These are phyloP conservation scores for Aphaenogaster ashmeadi DNA, from an alignment of 1,140 invertebrate genomes.

Conservation along the genomic window DNA sequence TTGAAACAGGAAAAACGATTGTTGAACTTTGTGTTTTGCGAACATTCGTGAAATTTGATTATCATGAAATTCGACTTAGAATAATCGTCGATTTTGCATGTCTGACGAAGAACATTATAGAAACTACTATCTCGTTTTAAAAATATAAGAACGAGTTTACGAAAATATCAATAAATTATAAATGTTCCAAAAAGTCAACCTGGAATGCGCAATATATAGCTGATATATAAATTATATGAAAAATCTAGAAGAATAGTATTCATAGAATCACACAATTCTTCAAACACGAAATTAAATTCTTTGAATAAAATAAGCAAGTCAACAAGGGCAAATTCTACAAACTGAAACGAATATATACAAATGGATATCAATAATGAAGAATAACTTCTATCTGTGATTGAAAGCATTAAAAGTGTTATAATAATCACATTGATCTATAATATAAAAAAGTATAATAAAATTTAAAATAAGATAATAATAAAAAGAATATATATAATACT, in stretches of 20 bases:
- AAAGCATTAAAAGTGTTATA: background rate
- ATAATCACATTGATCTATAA: background rate
- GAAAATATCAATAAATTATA: background rate
- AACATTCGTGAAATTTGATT: conserved; percentile 1
- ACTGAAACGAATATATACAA: background rate
- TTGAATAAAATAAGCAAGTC: background rate
- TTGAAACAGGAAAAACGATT: background rate
- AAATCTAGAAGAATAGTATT: background rate
- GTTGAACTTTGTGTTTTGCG: background rate
- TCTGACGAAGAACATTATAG: background rate
- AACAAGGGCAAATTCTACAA: background rate
- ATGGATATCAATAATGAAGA: background rate
- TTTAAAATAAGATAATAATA: background rate
- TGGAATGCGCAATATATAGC: background rate
- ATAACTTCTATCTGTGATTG: background rate
- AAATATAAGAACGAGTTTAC: background rate
- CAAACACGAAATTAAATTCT: background rate
- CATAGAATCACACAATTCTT: background rate
- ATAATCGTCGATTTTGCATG: background rate
- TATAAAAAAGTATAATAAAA: background rate
- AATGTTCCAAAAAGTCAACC: background rate
- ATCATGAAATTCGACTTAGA: background rate
- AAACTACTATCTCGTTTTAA: background rate
- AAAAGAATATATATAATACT: background rate
- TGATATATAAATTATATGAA: background rate